Evolutionary conservation across 30 jellyfish, hydroid and myxozoan genomes (phyloP).

Genomic region (Pseudorhiza aurosa): DNA sequence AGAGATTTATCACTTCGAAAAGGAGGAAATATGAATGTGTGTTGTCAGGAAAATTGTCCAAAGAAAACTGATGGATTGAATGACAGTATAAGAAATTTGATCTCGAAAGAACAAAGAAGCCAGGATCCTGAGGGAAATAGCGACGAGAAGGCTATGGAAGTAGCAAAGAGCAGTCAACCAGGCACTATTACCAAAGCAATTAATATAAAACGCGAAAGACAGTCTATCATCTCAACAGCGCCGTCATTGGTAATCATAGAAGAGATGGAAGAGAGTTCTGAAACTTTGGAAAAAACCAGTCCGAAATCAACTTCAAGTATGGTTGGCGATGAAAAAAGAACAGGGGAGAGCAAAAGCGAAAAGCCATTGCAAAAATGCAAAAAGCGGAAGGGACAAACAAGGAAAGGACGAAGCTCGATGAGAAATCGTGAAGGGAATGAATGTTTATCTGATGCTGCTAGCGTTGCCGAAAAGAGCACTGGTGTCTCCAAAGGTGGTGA

Average conservation of each 20-base stretch:
- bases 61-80: too few relatives aligned
- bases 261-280: neutral
- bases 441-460: neutral
- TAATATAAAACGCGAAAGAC: neutral
- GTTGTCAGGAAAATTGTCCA: too few relatives aligned
- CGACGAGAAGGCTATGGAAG: too few relatives aligned
- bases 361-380: neutral
- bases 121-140: too few relatives aligned
- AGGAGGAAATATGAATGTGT: too few relatives aligned
- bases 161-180: too few relatives aligned
- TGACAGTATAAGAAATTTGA: too few relatives aligned
- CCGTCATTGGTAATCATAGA: slow-evolving; percentile 7
- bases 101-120: too few relatives aligned
- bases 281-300: neutral
- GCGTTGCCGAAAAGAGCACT: too few relatives aligned
- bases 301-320: neutral
- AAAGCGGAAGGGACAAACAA: slow-evolving; percentile 3
- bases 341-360: neutral
- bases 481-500: too few relatives aligned
- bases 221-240: neutral
- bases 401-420: neutral
- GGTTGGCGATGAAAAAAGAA: neutral
- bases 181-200: too few relatives aligned
- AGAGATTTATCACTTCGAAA: too few relatives aligned
- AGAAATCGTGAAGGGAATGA: neutral